Percentiles rank a stretch among this genome's conserved stretches.
phyloP scores from a whole-genome alignment of 2,113 vertebrate species.

The Corapipo altera region DNA sequence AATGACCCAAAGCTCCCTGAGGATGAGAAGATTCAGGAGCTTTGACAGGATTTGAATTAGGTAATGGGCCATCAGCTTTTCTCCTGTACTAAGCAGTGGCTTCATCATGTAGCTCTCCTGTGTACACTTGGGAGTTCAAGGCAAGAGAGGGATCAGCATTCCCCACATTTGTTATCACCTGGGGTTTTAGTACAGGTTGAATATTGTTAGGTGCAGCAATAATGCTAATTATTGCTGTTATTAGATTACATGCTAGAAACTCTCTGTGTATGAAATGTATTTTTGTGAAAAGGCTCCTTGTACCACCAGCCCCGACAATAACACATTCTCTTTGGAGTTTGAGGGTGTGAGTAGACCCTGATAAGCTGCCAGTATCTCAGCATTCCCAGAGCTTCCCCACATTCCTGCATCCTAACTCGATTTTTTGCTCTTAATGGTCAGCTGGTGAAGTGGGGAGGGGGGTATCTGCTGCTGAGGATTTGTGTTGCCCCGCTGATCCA shows the following conservation, averaged over 20 bases:
- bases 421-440: not conserved
- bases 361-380: not conserved
- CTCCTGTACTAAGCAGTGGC: not conserved
- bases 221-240: not conserved
- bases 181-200: not conserved
- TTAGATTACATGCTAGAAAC: not conserved
- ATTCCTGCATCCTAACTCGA: fast-evolving
- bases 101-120: fast-evolving
- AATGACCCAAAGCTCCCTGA: not conserved
- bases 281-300: not conserved
- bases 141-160: not conserved
- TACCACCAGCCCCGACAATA: not conserved
- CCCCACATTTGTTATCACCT: not conserved
- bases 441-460: not conserved
- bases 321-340: not conserved
- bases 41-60: not conserved
- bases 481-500: not conserved
- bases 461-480: not conserved
- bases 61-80: not conserved
- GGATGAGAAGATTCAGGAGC: not conserved
- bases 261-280: not conserved
- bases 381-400: not conserved
- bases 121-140: not conserved
- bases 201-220: not conserved
- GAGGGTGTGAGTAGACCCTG: not conserved